Evolutionary conservation across 2,888 invertebrate genomes (phyloP).

Genomic region (Campoplex capitator): DNA sequence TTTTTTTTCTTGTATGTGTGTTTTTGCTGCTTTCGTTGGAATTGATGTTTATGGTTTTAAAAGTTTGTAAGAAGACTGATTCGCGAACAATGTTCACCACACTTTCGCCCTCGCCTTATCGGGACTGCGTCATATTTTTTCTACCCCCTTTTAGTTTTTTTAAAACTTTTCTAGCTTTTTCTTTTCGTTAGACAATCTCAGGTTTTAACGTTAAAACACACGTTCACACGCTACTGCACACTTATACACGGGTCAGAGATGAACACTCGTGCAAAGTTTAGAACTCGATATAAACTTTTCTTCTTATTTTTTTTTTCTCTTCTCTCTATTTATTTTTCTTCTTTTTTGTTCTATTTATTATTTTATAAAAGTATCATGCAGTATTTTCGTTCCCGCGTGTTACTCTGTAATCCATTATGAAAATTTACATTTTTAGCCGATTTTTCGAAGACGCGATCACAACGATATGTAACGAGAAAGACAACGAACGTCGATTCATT

Average conservation of each 20-base stretch:
- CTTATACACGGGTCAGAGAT: not conserved
- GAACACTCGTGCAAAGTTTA: not conserved
- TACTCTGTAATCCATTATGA: not conserved
- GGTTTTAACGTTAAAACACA: not conserved
- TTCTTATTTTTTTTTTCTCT: not conserved
- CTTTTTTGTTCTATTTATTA: not conserved
- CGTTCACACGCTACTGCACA: not conserved
- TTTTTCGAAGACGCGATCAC: not conserved
- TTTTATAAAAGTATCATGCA: not conserved
- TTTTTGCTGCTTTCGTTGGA: constrained; percentile 41
- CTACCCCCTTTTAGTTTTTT: not conserved
- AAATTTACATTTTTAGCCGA: not conserved
- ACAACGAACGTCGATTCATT: too few species aligned
- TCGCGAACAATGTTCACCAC: constrained; percentile 49
- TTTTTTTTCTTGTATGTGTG: not conserved
- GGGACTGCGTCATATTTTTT: not conserved
- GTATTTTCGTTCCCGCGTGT: not conserved
- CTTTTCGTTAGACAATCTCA: not conserved
- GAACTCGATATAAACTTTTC: not conserved
- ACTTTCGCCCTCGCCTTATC: not conserved
- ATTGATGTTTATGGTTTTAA: constrained; percentile 72
- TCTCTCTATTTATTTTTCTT: not conserved
- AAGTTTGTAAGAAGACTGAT: constrained; percentile 73
- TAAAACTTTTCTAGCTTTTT: not conserved
- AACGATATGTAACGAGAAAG: too few species aligned